Conservation (phyloP, 2,888 invertebrate genomes). For the Spisula solida region DNA sequence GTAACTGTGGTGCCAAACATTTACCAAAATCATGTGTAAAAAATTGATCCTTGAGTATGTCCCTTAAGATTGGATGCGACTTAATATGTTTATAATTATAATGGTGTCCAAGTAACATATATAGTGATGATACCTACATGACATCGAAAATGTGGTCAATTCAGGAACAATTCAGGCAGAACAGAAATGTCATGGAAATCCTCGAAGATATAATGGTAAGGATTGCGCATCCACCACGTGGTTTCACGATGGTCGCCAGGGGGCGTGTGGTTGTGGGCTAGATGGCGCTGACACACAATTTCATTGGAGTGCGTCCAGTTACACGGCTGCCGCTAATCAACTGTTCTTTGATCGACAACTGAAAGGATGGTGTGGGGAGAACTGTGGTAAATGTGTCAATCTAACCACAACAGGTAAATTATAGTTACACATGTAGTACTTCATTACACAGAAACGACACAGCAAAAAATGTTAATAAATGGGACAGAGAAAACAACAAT, state of each 20-base stretch:
- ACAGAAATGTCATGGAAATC: slow-evolving; percentile 57
- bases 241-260: slow-evolving; percentile 75
- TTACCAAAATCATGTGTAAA: too few relatives aligned
- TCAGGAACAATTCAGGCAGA: slow-evolving; percentile 15
- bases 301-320: slow-evolving; percentile 69
- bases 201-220: slow-evolving; percentile 70
- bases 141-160: not conserved
- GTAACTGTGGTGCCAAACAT: too few relatives aligned
- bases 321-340: slow-evolving; percentile 73
- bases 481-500: too few relatives aligned
- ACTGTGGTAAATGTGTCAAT: slow-evolving; percentile 76
- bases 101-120: too few relatives aligned
- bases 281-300: slow-evolving; percentile 69
- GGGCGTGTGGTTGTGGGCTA: slow-evolving; percentile 74
- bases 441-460: too few relatives aligned
- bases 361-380: slow-evolving; percentile 72
- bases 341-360: slow-evolving; percentile 69
- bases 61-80: too few relatives aligned
- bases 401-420: slow-evolving; percentile 76
- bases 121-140: not conserved
- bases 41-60: too few relatives aligned
- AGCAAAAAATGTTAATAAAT: too few relatives aligned
- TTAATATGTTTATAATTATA: too few relatives aligned
- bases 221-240: slow-evolving; percentile 77
- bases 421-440: too few relatives aligned